Evolutionary conservation across 2,797 vertebrate species (phyloP).

Genomic region (Phalanger gymnotis): DNA sequence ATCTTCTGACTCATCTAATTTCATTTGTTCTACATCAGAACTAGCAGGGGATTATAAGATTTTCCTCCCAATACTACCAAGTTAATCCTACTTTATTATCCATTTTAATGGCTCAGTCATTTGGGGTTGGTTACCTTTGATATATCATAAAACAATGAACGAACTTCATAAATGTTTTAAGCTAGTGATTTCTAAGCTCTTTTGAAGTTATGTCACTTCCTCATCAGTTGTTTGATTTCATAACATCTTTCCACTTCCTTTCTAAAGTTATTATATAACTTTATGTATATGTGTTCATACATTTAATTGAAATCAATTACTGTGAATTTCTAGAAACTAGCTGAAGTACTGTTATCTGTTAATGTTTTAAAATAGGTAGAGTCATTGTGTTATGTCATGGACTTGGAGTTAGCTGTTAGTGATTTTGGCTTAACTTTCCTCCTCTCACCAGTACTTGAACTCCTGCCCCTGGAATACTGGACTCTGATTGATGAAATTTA

Average conservation of each 20-base stretch:
- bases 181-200: background rate
- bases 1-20: background rate
- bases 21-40: background rate
- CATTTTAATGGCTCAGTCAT: background rate
- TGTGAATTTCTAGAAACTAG: background rate
- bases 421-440: background rate
- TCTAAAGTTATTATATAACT: background rate
- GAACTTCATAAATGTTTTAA: background rate
- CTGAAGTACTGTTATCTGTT: background rate
- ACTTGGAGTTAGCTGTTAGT: background rate
- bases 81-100: background rate
- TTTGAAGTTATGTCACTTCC: background rate
- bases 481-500: background rate
- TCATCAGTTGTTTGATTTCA: background rate
- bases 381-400: background rate
- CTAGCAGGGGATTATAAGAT: background rate
- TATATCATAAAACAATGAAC: background rate
- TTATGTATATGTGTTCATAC: background rate
- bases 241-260: background rate
- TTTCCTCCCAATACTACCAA: background rate
- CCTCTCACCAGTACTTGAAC: background rate
- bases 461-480: background rate
- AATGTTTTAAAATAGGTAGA: background rate
- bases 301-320: background rate
- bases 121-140: background rate